These are phyloP conservation scores for Papilio helenus DNA, from an alignment of 1,140 invertebrate species.

Conservation along the genomic window DNA sequence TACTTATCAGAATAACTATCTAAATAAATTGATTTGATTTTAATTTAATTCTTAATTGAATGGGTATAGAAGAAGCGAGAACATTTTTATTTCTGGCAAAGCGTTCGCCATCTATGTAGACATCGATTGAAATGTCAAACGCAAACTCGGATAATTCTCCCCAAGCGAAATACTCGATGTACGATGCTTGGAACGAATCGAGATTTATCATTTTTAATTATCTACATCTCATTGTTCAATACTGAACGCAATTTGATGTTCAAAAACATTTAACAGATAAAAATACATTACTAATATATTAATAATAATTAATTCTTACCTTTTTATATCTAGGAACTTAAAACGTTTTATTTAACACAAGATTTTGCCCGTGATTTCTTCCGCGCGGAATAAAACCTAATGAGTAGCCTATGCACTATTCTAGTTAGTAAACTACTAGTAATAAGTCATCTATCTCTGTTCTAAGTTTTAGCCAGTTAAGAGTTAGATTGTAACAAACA, in stretches of 20 bases:
- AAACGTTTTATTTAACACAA: no score
- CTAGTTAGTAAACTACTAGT: no score
- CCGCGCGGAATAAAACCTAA: no score
- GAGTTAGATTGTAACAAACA: no score
- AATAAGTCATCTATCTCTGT: no score
- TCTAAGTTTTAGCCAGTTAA: no score
- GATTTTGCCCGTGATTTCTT: no score
- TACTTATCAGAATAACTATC: no score
- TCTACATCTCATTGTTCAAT: conserved; percentile 12
- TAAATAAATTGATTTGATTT: background rate
- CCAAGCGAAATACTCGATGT: background rate
- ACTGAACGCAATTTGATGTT: background rate
- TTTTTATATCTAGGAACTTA: no score
- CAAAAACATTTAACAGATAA: background rate
- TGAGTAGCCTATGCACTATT: no score
- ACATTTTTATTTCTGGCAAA: conserved; percentile 19
- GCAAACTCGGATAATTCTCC: conserved; percentile 5
- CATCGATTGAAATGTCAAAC: conserved; percentile 28
- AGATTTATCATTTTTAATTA: conserved; percentile 27
- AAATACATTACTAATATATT: background rate
- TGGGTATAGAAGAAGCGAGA: background rate
- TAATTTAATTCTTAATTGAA: background rate
- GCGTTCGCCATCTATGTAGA: conserved; percentile 16
- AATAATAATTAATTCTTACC: no score
- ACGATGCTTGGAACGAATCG: background rate